phyloP scores from a whole-genome alignment of 2,888 invertebrate species.

The Ormyrus pomaceus region DNA sequence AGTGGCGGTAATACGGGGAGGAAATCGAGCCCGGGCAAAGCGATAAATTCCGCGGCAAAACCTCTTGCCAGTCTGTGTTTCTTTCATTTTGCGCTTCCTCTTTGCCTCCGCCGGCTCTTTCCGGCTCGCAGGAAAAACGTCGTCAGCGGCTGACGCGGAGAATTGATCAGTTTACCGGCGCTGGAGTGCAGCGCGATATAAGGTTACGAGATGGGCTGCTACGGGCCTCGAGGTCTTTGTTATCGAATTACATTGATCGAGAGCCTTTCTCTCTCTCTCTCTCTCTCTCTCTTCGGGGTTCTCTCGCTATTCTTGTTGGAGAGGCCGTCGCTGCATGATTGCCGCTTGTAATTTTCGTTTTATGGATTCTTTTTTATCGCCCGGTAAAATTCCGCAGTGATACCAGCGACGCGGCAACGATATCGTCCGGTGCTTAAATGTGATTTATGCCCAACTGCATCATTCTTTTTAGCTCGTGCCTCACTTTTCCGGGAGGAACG shows the following conservation, averaged over 20 bases:
- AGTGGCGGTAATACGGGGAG: too few relatives aligned
- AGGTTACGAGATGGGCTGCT: background rate
- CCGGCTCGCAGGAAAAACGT: slow-evolving; percentile 35
- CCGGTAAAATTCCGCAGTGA: slow-evolving; percentile 14
- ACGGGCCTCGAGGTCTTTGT: slow-evolving; percentile 23
- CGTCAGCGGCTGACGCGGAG: slow-evolving; percentile 32
- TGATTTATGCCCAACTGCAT: slow-evolving; percentile 40
- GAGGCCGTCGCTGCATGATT: background rate
- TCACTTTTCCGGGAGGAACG: background rate
- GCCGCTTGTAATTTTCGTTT: slow-evolving; percentile 51
- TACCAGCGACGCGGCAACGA: background rate
- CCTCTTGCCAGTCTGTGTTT: slow-evolving; percentile 24
- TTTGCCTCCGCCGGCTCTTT: background rate
- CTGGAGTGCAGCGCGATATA: slow-evolving; percentile 8
- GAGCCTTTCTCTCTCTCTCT: slow-evolving; percentile 14
- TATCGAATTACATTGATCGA: slow-evolving; percentile 49
- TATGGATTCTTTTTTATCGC: slow-evolving; percentile 46
- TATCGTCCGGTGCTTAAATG: slow-evolving; percentile 47
- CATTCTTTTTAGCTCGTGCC: slow-evolving; percentile 12
- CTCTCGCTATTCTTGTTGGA: background rate
- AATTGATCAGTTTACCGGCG: slow-evolving; percentile 50
- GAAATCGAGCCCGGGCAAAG: background rate
- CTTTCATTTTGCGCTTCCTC: slow-evolving; percentile 10
- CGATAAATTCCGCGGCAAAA: slow-evolving; percentile 12
- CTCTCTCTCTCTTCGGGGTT: background rate